Evolutionary conservation across 2,113 vertebrate species (phyloP).

Genomic region (Psettodes erumei): DNA sequence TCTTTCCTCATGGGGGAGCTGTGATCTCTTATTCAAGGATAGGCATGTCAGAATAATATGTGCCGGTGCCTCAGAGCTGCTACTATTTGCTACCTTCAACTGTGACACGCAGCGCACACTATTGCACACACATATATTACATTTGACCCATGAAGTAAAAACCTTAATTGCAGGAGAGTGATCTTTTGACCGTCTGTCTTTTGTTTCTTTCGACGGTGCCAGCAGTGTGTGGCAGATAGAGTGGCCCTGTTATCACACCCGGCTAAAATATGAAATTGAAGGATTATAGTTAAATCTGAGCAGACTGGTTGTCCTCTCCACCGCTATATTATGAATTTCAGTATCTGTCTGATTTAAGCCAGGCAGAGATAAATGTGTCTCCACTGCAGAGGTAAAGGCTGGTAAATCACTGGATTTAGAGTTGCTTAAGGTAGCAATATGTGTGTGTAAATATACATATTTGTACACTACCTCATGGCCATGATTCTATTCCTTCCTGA

Average conservation of each 20-base stretch:
- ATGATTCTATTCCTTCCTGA: neutral
- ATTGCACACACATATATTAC: slow-evolving; percentile 47
- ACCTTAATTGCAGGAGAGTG: slow-evolving; percentile 67
- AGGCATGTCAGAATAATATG: neutral
- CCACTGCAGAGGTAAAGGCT: slow-evolving; percentile 8
- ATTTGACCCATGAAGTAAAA: slow-evolving; percentile 58
- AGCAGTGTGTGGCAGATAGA: slow-evolving; percentile 53
- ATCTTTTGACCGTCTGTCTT: slow-evolving; percentile 65
- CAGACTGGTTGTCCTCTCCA: slow-evolving; percentile 39
- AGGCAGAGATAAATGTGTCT: slow-evolving; percentile 12
- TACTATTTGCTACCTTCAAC: neutral
- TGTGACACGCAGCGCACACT: slow-evolving; percentile 22
- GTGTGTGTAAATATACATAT: slow-evolving; percentile 1
- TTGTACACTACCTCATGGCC: neutral
- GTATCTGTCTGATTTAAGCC: slow-evolving; percentile 28
- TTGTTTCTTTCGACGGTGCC: slow-evolving; percentile 60
- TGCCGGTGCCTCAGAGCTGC: neutral
- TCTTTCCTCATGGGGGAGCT: slow-evolving; percentile 59
- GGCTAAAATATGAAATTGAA: slow-evolving; percentile 68
- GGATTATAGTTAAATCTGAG: slow-evolving; percentile 70
- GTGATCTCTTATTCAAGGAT: slow-evolving; percentile 46
- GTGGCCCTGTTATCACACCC: slow-evolving; percentile 40
- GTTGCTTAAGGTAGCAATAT: neutral
- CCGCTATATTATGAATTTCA: slow-evolving; percentile 52
- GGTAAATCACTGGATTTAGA: slow-evolving; percentile 8